Evolutionary conservation across 2,113 vertebrate genomes (phyloP), one percentile per base, ranked within the genome.

Genomic region (Colossoma macropomum): DNA sequence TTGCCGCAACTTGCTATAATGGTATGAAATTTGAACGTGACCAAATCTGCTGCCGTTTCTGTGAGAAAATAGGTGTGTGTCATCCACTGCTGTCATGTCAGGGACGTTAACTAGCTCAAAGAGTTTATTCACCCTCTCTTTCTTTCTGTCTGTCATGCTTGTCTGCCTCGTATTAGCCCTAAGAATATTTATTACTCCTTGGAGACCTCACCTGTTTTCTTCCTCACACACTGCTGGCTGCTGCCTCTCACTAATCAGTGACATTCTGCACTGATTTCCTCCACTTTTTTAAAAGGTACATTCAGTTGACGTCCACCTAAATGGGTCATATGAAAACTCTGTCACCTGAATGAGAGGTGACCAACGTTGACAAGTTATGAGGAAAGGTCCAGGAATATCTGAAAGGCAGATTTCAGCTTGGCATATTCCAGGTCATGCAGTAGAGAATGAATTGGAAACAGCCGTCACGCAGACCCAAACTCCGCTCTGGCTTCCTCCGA

Each of bases 381-480:
- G 5, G 23, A 59, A 59, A 59, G 19, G 17, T 17, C 54, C 19
- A 59, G 21, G 21, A 16, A 7, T 59, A 23, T 23, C 41, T 45
- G 4, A 45, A 45, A 45, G 41, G 41, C 41, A 45, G 4, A 45
- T 45, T 45, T 45, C 5, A 45, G 41, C 59, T 62, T 62, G 59
- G 23, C 54, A 59, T 21, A 13, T 62, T 62, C 27, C 3, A 62
- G 23, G n/a, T 27, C 23, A 4, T 62, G 12, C 32, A 0, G 65
- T 34, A 23, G 54, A 12, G 32, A 83, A 68, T 21, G 85, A 80
- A 60, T 78, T 59, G 21, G 70, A 69, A 28, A 63, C 28, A 54
- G 72, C 86, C 81, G n/a, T 52, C 62, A 45, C 59, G 48, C 65
- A 68, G 86, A 86, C 63, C 41, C 45, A 72, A 90, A 86, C 74